Percentiles rank a stretch among this genome's conserved stretches.
Evolutionary conservation across 1,140 invertebrate species (phyloP).

Genomic region (Eurytemora carolleeae): DNA sequence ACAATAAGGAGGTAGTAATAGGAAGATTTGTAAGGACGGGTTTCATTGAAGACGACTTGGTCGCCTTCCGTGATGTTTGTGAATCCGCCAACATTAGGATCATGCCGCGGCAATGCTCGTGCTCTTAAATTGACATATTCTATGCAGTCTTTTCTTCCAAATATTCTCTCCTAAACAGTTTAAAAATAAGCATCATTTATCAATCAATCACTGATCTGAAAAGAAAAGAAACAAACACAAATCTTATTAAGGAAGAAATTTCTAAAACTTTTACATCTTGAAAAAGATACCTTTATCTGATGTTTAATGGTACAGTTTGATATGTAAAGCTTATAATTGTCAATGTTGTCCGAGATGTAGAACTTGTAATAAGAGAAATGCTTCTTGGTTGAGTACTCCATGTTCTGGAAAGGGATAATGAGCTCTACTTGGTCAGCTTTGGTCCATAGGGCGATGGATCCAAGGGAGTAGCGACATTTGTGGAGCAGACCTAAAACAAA

Average conservation of each 20-base stretch:
- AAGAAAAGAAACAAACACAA: too few relatives aligned
- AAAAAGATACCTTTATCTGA: not conserved
- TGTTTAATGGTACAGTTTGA: slow-evolving; percentile 28
- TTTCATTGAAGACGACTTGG: slow-evolving; percentile 26
- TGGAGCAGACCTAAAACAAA: slow-evolving; percentile 25
- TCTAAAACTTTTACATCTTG: not conserved
- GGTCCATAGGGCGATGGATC: slow-evolving; percentile 32
- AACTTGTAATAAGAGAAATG: slow-evolving; percentile 31
- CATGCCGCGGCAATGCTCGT: slow-evolving; percentile 27
- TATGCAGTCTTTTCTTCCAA: slow-evolving; percentile 25
- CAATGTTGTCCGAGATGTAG: slow-evolving; percentile 31
- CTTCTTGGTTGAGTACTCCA: slow-evolving; percentile 24
- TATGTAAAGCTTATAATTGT: slow-evolving; percentile 29
- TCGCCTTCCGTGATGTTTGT: slow-evolving; percentile 24
- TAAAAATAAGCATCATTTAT: too few relatives aligned
- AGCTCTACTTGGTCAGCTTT: slow-evolving; percentile 8
- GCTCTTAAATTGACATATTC: slow-evolving; percentile 26
- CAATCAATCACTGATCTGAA: too few relatives aligned
- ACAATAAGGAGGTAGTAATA: slow-evolving; percentile 35
- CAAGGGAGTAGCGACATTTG: slow-evolving; percentile 33
- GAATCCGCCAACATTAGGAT: slow-evolving; percentile 21
- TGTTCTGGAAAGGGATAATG: not conserved
- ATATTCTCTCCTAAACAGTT: slow-evolving; percentile 5
- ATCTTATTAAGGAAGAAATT: too few relatives aligned
- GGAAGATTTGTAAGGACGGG: slow-evolving; percentile 28